A percentile compares a stretch with the other conserved stretches of the same genome.
Conservation (phyloP, 2,797 vertebrate species). For the Chelonia mydas region DNA sequence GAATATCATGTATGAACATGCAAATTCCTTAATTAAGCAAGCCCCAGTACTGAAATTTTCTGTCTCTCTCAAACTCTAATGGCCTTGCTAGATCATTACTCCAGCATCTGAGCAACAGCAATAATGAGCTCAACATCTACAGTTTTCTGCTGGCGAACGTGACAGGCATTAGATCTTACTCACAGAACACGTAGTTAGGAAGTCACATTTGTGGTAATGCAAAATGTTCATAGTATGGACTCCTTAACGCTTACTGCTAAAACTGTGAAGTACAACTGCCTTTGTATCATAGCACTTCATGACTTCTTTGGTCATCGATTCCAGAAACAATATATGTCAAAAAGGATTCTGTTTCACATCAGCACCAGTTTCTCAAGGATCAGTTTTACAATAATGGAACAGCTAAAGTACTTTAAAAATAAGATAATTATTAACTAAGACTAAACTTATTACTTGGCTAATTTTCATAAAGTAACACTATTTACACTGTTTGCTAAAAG, state of each 20-base stretch:
- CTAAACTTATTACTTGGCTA: not conserved
- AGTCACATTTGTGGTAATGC: not conserved
- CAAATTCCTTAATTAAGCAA: rapidly evolving
- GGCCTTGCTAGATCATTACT: not conserved
- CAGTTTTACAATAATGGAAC: not conserved
- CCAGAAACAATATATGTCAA: not conserved
- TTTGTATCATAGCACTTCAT: not conserved
- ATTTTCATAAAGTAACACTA: not conserved
- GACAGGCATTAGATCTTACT: not conserved
- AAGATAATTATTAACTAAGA: not conserved
- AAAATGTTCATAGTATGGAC: not conserved
- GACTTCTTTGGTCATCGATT: not conserved
- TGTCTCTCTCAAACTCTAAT: not conserved
- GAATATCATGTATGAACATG: not conserved
- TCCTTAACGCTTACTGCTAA: not conserved
- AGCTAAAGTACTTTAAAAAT: not conserved
- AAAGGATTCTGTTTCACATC: not conserved
- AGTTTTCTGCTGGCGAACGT: not conserved
- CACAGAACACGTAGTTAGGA: rapidly evolving
- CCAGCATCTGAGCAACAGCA: not conserved
- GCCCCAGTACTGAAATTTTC: not conserved
- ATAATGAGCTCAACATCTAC: not conserved
- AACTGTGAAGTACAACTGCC: not conserved
- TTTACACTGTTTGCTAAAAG: not conserved
- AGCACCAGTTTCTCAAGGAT: not conserved